A percentile compares a stretch with the other conserved stretches of the same genome.
Evolutionary conservation across 2,113 vertebrate genomes (phyloP).

Genomic region (Urocitellus parryii): DNA sequence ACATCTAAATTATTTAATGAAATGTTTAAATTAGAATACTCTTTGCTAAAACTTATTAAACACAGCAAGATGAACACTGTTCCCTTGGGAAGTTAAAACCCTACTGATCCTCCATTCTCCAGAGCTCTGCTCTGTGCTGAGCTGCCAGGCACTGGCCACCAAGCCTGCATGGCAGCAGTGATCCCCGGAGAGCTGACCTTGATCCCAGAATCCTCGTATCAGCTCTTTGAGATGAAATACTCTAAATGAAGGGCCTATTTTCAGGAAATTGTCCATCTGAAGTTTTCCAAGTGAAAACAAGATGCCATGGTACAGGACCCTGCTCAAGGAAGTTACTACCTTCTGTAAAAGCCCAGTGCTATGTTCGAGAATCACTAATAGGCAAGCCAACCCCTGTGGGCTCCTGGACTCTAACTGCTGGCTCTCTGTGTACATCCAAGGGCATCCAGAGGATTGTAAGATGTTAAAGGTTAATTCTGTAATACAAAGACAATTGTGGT

Average conservation of each 20-base stretch:
- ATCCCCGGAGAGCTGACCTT: background rate
- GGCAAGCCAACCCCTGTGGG: no score
- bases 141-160: background rate
- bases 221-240: background rate
- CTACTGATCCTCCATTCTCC: background rate
- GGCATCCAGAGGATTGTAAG: background rate
- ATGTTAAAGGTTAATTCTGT: background rate
- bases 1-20: slow-evolving; percentile 97
- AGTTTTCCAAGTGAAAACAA: background rate
- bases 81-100: background rate
- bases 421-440: background rate
- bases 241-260: background rate
- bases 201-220: background rate
- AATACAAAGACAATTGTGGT: background rate
- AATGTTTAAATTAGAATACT: slow-evolving; percentile 93
- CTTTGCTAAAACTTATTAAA: slow-evolving; percentile 81
- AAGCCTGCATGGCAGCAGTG: background rate
- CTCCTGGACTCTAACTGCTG: background rate
- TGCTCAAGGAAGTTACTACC: background rate
- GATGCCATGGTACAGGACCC: background rate
- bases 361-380: background rate
- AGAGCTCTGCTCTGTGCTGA: background rate
- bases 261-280: background rate
- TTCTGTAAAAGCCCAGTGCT: background rate
- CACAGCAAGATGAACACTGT: slow-evolving; percentile 72